phyloP scores from a whole-genome alignment of 2,888 invertebrate genomes.

The Leucophenga maculata region DNA sequence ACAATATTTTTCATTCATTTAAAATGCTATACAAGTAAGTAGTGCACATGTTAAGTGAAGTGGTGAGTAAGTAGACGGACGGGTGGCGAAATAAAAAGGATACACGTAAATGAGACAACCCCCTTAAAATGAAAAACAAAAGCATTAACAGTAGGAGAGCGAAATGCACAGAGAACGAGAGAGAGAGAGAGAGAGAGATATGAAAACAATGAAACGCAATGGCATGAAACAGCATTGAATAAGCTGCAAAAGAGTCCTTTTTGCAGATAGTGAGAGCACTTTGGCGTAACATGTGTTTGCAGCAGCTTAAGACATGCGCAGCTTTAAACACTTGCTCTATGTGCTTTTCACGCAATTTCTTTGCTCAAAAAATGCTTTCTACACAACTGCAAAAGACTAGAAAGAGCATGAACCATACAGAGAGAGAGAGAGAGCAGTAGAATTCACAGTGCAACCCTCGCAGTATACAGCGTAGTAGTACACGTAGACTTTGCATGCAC shows the following conservation, averaged over 20 bases:
- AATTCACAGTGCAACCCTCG: too few relatives aligned
- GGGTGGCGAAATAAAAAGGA: neutral
- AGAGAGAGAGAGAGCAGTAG: neutral
- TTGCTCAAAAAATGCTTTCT: slow-evolving; percentile 23
- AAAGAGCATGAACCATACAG: neutral
- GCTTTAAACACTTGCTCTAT: slow-evolving; percentile 39
- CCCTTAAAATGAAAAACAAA: too few relatives aligned
- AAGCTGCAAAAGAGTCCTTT: neutral
- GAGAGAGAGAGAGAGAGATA: neutral
- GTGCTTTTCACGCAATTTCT: neutral
- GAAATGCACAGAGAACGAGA: too few relatives aligned
- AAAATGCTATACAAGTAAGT: slow-evolving; percentile 53
- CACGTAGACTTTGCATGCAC: slow-evolving; percentile 39
- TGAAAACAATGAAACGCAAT: neutral
- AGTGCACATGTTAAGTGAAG: slow-evolving; percentile 26
- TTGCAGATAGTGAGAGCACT: neutral
- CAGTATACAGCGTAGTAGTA: neutral
- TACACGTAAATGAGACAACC: neutral
- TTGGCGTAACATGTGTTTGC: neutral
- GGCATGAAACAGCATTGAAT: neutral
- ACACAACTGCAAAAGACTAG: neutral
- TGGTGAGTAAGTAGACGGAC: neutral
- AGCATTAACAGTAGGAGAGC: neutral
- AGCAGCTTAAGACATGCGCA: slow-evolving; percentile 35
- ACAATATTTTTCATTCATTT: slow-evolving; percentile 64